Conservation (phyloP, 2,888 invertebrate genomes). For the Magallana nippona region DNA sequence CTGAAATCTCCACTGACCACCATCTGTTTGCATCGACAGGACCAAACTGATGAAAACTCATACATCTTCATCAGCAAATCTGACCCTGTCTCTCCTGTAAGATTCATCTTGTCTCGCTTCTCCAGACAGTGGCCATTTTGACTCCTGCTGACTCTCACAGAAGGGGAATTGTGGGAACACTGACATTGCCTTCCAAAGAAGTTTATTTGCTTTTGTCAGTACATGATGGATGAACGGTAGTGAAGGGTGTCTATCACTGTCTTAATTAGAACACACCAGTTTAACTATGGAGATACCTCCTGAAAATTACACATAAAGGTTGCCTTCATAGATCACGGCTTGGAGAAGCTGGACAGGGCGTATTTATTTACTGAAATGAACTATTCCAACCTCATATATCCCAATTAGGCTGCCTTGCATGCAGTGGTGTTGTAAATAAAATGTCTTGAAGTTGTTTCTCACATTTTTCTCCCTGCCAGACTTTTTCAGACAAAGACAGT, state of each 20-base stretch:
- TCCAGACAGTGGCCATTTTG: conserved; percentile 21
- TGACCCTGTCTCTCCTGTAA: background rate
- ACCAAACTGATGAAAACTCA: conserved; percentile 16
- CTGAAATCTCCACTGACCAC: conserved; percentile 18
- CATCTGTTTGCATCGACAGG: conserved; percentile 33
- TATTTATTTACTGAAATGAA: conserved; percentile 11
- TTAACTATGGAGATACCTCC: conserved; percentile 9
- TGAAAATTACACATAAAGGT: conserved; percentile 32
- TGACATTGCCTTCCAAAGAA: background rate
- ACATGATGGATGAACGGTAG: conserved; percentile 14
- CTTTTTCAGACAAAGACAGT: background rate
- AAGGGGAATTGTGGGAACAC: conserved; percentile 16
- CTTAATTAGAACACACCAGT: conserved; percentile 33
- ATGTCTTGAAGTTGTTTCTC: background rate
- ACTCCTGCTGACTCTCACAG: background rate
- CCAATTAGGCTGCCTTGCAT: conserved; percentile 27
- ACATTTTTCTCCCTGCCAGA: background rate
- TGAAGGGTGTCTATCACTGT: conserved; percentile 26
- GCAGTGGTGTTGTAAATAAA: conserved; percentile 21
- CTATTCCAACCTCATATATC: conserved; percentile 4
- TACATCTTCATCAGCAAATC: conserved; percentile 16
- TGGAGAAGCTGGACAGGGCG: conserved; percentile 22
- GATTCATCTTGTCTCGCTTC: conserved; percentile 9
- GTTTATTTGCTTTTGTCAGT: conserved; percentile 11
- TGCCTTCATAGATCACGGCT: conserved; percentile 20